Percentiles rank a stretch among this genome's conserved stretches.
These are phyloP conservation scores for Plectrocnemia conspersa DNA, from an alignment of 1,140 invertebrate species.

Conservation along the genomic window DNA sequence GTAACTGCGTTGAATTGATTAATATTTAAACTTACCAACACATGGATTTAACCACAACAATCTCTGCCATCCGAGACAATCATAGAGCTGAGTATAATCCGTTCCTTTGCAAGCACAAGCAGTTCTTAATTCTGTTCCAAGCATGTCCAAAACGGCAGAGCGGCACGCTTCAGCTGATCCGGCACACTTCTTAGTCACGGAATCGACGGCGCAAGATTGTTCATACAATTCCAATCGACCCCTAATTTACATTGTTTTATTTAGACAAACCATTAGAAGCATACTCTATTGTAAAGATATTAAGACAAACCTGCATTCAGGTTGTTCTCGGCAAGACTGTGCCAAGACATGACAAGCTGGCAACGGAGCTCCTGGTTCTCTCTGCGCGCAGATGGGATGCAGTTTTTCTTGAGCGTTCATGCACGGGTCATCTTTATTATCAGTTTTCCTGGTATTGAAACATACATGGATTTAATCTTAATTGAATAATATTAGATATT, in stretches of 20 bases:
- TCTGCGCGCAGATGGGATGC: slow-evolving; percentile 80
- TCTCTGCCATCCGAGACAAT: slow-evolving; percentile 83
- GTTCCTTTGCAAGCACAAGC: slow-evolving; percentile 81
- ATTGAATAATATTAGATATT: too few relatives aligned
- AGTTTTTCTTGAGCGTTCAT: slow-evolving; percentile 81
- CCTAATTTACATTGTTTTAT: slow-evolving; percentile 47
- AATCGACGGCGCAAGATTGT: slow-evolving; percentile 84
- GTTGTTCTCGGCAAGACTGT: slow-evolving; percentile 69
- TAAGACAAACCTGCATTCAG: slow-evolving; percentile 61
- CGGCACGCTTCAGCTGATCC: slow-evolving; percentile 74
- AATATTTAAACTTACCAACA: slow-evolving; percentile 69
- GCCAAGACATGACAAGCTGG: slow-evolving; percentile 78
- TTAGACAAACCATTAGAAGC: too few relatives aligned
- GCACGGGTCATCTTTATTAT: slow-evolving; percentile 76
- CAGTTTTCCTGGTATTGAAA: slow-evolving; percentile 58
- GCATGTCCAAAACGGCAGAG: slow-evolving; percentile 74
- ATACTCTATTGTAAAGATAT: slow-evolving; percentile 14
- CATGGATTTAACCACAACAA: slow-evolving; percentile 89
- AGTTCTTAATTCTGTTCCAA: slow-evolving; percentile 77
- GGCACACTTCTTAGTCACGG: slow-evolving; percentile 83
- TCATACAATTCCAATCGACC: slow-evolving; percentile 79
- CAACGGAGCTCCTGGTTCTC: slow-evolving; percentile 62
- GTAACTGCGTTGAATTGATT: too few relatives aligned
- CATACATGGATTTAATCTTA: too few relatives aligned
- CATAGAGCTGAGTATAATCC: slow-evolving; percentile 75